A percentile compares a stretch with the other conserved stretches of the same genome.
phyloP scores from a whole-genome alignment of 1,140 invertebrate species.

The Drosophila leontia region DNA sequence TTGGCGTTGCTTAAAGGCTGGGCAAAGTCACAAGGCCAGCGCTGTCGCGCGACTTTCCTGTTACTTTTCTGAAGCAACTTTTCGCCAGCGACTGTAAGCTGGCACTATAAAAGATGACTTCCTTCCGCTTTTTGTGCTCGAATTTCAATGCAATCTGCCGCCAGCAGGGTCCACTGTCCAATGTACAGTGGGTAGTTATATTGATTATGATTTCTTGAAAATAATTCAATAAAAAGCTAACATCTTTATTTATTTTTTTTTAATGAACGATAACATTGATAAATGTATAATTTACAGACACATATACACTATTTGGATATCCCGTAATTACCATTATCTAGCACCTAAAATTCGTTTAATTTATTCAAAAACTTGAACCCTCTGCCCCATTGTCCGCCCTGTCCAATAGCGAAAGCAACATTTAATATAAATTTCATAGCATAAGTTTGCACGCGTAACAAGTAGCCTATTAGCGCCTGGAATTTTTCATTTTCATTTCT shows the following conservation, averaged over 20 bases:
- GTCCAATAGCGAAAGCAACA: constrained; percentile 35
- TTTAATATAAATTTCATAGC: constrained; percentile 75
- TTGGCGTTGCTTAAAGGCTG: constrained; percentile 5
- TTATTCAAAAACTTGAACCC: not conserved
- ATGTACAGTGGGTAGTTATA: constrained; percentile 7
- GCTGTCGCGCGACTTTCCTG: constrained; percentile 50
- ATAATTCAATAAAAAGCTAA: not conserved
- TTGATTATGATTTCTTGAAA: not conserved
- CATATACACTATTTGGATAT: not conserved
- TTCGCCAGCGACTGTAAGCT: constrained; percentile 65
- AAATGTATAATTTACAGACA: too few species aligned
- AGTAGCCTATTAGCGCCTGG: constrained; percentile 66
- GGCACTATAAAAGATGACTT: constrained; percentile 80
- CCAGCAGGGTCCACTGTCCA: constrained; percentile 23
- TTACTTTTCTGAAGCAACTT: constrained; percentile 54
- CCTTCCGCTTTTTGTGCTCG: constrained; percentile 60
- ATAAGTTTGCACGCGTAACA: constrained; percentile 73
- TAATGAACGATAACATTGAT: too few species aligned
- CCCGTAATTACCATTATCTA: not conserved
- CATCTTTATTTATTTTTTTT: too few species aligned
- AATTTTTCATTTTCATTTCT: constrained; percentile 57
- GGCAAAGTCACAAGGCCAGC: constrained; percentile 72
- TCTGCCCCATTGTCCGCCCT: not conserved
- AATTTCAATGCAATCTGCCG: constrained; percentile 77
- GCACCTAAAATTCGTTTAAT: not conserved